Base-by-base conservation (phyloP, 2,113 vertebrate genomes). In the Dipodomys merriami region DNA sequence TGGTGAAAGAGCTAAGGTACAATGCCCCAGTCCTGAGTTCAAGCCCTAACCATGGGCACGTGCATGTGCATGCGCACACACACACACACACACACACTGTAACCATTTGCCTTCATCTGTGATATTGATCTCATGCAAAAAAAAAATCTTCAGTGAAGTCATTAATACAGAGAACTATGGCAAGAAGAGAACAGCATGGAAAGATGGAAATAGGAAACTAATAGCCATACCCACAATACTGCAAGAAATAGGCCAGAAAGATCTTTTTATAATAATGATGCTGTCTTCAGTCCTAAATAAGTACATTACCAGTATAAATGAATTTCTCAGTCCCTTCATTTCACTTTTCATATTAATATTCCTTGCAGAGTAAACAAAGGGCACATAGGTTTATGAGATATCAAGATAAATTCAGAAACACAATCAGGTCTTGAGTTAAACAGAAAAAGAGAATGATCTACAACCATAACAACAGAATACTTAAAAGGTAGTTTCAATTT, bases 251-350 rank as follows among this genome's bases (percentile, higher is more conserved):
- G 8, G 7, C 6, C 33, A 88, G 67, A 86, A 97, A 76, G 3
- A 19, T 72, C 8, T 64, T 78, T 18, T 74, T 91, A n/a, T 4
- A 73, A 33, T 79, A 57, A 78, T 74, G 83, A 79, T 13, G 5
- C 19, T 87, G 23, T 20, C 46, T 96, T 91, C 27, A 27, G n/a
- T 93, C 67, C 73, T 44, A 33, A 95, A 93, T 86, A 93, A 79
- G 15, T 30, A 33, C 44, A 49, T 27, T 82, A 49, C 79, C 94
- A 81, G 8, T 94, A 68, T 87, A 80, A 95, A 69, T 84, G 1
- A 90, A 77, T 89, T 73, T 79, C 46, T 71, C 6, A 68, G 4
- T 39, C 5, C 80, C 20, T 29, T 62, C 5, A 23, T 30, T 10
- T 89, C 33, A 22, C 3, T 84, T 16, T 19, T 77, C 49, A 15